Percentiles rank a stretch among this genome's conserved stretches.
Conservation (phyloP, 2,888 invertebrate genomes). For the Galerucella nymphaeae region DNA sequence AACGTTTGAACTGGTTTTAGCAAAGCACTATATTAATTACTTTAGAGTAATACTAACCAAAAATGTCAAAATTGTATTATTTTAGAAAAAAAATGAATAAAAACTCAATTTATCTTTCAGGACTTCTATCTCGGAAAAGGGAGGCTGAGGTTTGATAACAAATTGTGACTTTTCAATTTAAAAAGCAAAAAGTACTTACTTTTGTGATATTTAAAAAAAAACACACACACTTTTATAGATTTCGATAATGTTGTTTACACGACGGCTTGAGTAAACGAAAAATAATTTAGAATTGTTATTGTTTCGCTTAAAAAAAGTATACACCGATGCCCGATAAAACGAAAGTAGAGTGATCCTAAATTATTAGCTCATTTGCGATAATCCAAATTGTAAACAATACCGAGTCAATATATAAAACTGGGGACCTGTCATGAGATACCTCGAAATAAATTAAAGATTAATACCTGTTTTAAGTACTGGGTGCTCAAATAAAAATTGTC, state of each 20-base stretch:
- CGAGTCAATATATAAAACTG: conserved; percentile 35
- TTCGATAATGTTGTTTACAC: neutral
- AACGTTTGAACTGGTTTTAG: too few relatives aligned
- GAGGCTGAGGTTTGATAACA: too few relatives aligned
- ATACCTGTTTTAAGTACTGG: conserved; percentile 15
- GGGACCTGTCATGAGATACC: neutral
- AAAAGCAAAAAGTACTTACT: neutral
- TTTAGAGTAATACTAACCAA: too few relatives aligned
- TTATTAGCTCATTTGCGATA: conserved; percentile 30
- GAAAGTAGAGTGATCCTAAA: conserved; percentile 25
- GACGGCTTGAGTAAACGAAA: neutral
- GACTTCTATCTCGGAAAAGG: too few relatives aligned
- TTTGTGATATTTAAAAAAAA: neutral
- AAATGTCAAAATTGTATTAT: too few relatives aligned
- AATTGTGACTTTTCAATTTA: neutral
- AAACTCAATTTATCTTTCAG: too few relatives aligned
- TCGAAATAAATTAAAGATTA: conserved; percentile 26
- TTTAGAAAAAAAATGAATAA: too few relatives aligned
- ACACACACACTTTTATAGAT: neutral
- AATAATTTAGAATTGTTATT: neutral
- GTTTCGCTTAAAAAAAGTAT: neutral
- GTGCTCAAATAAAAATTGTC: conserved; percentile 15
- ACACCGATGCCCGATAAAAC: conserved; percentile 21
- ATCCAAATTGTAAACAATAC: conserved; percentile 37
- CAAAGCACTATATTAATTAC: too few relatives aligned